Evolutionary conservation across 2,888 invertebrate genomes (phyloP), one percentile per base, ranked within the genome.

Genomic region (Lasius fuliginosus): DNA sequence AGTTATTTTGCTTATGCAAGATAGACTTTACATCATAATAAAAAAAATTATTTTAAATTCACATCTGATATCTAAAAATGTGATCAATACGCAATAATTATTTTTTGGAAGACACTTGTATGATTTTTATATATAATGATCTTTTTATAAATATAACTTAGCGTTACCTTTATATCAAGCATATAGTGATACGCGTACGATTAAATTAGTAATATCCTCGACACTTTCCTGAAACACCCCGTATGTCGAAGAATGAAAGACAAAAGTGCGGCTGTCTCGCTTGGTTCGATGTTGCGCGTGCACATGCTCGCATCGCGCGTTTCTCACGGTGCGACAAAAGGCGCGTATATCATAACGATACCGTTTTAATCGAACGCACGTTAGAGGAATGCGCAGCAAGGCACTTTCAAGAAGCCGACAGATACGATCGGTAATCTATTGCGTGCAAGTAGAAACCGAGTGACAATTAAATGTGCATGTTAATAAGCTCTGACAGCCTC

Each of bases 311-410:
- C 83, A 71, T 65, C 76, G 82, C 46, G 58, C 86, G 82, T 89
- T 89, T 89, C 89, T 87, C 89, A 89, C 89, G 89, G 65, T 86
- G 58, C 62, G 79, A 89, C 86, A 87, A 89, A 89, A 87, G 86
- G 83, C 23, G 53, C 60, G 62, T 67, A 65, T 60, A 67, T 82
- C 46, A 77, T 75, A 84, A 27, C 84, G 83, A 69, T 58, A n/a
- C 76, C 73, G 83, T 75, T 89, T 89, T 84, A 79, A 73, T 71
- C 36, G 23, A 74, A 81, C 42, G 58, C 42, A 69, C 46, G 49
- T 85, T 46, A 53, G 49, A 40, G 27, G 18, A 58, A 9, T 30
- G 76, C 30, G 23, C 75, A 23, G 8, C 36, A 67, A 76, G 27
- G 36, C n/a, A 23, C 18, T 68, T 68, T 42, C n/a, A 64, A 42